These are phyloP conservation scores for Cacatua alba DNA, from an alignment of 2,113 vertebrate genomes.

Conservation along the genomic window DNA sequence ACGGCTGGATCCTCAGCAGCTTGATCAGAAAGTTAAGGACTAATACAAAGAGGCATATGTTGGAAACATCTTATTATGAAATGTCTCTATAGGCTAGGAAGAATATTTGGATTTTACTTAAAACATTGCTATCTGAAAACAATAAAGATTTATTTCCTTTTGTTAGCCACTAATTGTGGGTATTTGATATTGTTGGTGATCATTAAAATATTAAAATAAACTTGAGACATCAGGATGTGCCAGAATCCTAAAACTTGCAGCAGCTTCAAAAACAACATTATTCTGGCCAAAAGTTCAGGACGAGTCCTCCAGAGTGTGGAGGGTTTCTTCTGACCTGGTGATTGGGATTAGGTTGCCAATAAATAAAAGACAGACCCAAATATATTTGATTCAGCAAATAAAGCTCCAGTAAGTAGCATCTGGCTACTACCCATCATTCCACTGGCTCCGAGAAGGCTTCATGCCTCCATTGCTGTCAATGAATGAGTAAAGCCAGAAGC, in stretches of 20 bases:
- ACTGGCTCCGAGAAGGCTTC: neutral
- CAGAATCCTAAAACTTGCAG: neutral
- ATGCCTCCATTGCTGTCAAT: neutral
- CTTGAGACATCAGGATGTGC: neutral
- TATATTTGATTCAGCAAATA: neutral
- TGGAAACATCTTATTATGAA: neutral
- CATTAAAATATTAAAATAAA: neutral
- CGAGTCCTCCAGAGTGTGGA: neutral
- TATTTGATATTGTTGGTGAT: neutral
- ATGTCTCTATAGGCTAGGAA: neutral
- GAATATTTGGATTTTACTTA: neutral
- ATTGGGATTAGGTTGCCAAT: neutral
- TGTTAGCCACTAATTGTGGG: neutral
- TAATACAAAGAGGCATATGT: neutral
- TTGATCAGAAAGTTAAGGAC: neutral
- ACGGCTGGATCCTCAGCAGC: neutral
- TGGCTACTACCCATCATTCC: accelerated
- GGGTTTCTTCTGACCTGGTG: neutral
- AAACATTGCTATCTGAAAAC: neutral
- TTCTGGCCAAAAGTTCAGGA: neutral
- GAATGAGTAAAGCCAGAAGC: neutral
- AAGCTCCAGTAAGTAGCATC: neutral
- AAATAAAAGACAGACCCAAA: neutral
- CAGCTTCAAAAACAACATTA: neutral
- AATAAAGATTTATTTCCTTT: neutral